Base-by-base conservation (phyloP, 1,140 invertebrate species). In the Diorhabda elongata region DNA sequence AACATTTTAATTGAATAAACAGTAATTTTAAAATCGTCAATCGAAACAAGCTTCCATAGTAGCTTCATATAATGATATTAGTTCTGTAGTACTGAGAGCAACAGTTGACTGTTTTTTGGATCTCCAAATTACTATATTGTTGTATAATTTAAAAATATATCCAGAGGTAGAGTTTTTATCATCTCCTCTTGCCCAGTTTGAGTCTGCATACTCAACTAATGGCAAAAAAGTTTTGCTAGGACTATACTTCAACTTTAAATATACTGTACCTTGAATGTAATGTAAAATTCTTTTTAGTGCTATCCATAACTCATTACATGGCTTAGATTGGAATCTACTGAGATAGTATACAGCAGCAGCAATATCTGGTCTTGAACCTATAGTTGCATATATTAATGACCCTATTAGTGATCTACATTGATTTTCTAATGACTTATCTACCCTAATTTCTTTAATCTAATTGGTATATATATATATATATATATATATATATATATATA, bases 1-100 rank as follows among this genome's bases (percentile, higher is more conserved):
- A 60, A 71, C 43, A 26, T 45, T 60, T 64, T 61, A 3, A 59
- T 67, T 67, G 58, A 2, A 60, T 5, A 70, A 77, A 77, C 62
- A 81, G 76, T 45, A 61, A 4, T 42, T 78, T 67, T 9, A 82
- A 63, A 64, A 79, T 74, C 42, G 69, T 67, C 5, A 83, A 66
- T 26, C 80, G 80, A 83, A n/a, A 61, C 77, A 72, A 3, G 75
- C 75, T 70, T 83, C 81, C 68, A 71, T 71, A 9, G 74, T 68
- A 41, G 77, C 79, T 61, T 74, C 75, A 69, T 74, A 78, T n/a
- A 83, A 68, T n/a, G 80, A 77, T 6, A 83, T 72, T 75, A 83
- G 84, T 69, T 85, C 82, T 3, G 81, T 81, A 2, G 81, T 81
- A 2, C 81, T 84, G 0, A 83, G 42, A 41, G 79, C 73, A 42